Evolutionary conservation across 2,888 invertebrate genomes (phyloP).

Genomic region (Hartigia nigra): DNA sequence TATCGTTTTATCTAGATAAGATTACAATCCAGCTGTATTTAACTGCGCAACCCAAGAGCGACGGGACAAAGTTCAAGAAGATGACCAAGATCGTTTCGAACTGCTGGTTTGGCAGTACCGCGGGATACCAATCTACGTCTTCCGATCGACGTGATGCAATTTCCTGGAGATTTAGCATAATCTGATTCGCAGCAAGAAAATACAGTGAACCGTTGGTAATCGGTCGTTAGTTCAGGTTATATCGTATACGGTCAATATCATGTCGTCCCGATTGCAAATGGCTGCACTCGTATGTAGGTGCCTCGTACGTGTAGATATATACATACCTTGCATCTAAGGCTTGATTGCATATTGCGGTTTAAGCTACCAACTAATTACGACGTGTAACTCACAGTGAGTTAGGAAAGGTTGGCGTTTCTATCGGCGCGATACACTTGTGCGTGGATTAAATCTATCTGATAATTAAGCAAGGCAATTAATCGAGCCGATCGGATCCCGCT

Average conservation of each 20-base stretch:
- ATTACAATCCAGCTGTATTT: not conserved
- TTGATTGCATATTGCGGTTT: slow-evolving; percentile 18
- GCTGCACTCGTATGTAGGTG: not conserved
- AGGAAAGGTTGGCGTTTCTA: not conserved
- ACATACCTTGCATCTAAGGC: not conserved
- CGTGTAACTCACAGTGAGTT: slow-evolving; percentile 1
- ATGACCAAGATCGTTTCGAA: not conserved
- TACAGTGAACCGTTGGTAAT: not conserved
- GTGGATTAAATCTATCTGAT: slow-evolving; percentile 11
- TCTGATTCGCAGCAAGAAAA: not conserved
- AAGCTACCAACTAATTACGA: slow-evolving; percentile 27
- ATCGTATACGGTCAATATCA: not conserved
- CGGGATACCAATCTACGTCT: not conserved
- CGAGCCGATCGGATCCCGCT: not conserved
- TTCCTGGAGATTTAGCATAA: not conserved
- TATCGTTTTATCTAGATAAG: not conserved
- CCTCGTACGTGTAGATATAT: not conserved
- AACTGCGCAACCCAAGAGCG: not conserved
- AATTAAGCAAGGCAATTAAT: slow-evolving; percentile 11
- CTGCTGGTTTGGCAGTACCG: not conserved
- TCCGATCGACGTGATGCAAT: not conserved
- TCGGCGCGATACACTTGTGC: not conserved
- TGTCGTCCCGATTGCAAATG: not conserved
- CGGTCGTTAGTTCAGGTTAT: not conserved
- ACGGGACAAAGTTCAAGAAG: not conserved